Evolutionary conservation across 1,140 invertebrate genomes (phyloP), one percentile per base, ranked within the genome.

Genomic region (Trachymyrmex cornetzi): DNA sequence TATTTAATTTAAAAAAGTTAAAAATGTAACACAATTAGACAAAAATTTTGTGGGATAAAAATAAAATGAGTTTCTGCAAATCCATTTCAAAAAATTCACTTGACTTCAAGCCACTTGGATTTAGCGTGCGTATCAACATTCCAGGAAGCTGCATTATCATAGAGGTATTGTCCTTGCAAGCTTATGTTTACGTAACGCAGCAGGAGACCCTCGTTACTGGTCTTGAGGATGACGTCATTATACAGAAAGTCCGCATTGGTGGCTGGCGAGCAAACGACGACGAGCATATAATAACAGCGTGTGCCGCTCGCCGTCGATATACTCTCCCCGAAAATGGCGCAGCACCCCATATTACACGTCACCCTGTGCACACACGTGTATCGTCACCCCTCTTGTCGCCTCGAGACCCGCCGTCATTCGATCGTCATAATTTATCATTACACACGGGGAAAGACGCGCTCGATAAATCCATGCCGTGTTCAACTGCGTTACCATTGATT

Each of bases 381-480:
- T 69, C 66, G 22, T 69, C 30, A 27, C 57, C 38, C 80, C 55
- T 53, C 69, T 61, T 44, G 80, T 34, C 67, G 53, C 50, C 50
- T 14, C 16, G 34, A 27, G 53, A 84, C 55, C 38, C 38, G 22
- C 55, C 67, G 80, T 82, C 88, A 86, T 89, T 89, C 84, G 84
- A 87, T 89, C 88, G 88, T 86, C 88, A 89, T 89, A 87, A 89
- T 89, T 89, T 89, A 89, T 89, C 87, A 89, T 89, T 89, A 89
- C 69, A 24, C 53, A 14, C 74, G 82, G 75, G 55, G 59, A 86
- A 80, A 88, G 75, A 75, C 67, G 57, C 77, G 88, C 27, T 82
- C 88, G 50, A 89, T 89, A 89, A 89, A 89, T 89, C 84, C 77
- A 59, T 57, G 61, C 84, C 24, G 72, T 53, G 22, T 81, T 57